A percentile compares a stretch with the other conserved stretches of the same genome.
phyloP scores from a whole-genome alignment of 1,140 invertebrate genomes.

The Nasonia giraulti region DNA sequence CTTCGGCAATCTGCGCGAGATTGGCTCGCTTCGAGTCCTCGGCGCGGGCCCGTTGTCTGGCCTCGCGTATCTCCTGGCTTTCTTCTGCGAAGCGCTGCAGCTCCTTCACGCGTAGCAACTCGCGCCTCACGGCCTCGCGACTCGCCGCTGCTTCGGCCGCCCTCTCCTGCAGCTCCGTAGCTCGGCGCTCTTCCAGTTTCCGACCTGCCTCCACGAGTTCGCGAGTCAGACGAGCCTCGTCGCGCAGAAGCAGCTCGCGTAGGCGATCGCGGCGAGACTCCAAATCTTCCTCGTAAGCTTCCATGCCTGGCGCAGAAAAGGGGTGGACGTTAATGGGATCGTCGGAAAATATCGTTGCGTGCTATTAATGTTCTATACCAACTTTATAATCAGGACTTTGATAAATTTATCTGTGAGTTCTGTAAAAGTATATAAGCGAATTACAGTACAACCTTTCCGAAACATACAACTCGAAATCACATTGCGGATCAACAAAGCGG shows the following conservation, averaged over 20 bases:
- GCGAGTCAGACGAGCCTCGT: slow-evolving; percentile 50
- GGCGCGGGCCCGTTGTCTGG: background rate
- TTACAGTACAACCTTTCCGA: too few relatives aligned
- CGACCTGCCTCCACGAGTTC: slow-evolving; percentile 3
- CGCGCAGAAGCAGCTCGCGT: slow-evolving; percentile 49
- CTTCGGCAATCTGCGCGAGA: slow-evolving; percentile 20
- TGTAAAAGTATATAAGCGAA: too few relatives aligned
- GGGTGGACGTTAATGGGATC: too few relatives aligned
- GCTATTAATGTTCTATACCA: too few relatives aligned
- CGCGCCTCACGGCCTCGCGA: background rate
- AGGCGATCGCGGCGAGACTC: slow-evolving; percentile 55
- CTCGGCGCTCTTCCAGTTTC: background rate
- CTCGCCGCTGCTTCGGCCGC: background rate
- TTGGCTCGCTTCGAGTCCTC: slow-evolving; percentile 33
- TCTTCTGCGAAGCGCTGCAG: background rate
- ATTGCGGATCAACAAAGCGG: background rate
- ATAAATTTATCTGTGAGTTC: too few relatives aligned
- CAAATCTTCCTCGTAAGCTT: slow-evolving; percentile 55
- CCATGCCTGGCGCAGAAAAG: slow-evolving; percentile 47
- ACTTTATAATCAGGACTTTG: too few relatives aligned
- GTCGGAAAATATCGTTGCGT: too few relatives aligned
- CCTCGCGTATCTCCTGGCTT: background rate
- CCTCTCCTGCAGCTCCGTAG: background rate
- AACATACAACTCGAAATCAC: background rate
- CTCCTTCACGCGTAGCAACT: slow-evolving; percentile 19